Evolutionary conservation across 2,797 vertebrate species (phyloP), one percentile per base, ranked within the genome.

Genomic region (Rhabdomys pumilio): DNA sequence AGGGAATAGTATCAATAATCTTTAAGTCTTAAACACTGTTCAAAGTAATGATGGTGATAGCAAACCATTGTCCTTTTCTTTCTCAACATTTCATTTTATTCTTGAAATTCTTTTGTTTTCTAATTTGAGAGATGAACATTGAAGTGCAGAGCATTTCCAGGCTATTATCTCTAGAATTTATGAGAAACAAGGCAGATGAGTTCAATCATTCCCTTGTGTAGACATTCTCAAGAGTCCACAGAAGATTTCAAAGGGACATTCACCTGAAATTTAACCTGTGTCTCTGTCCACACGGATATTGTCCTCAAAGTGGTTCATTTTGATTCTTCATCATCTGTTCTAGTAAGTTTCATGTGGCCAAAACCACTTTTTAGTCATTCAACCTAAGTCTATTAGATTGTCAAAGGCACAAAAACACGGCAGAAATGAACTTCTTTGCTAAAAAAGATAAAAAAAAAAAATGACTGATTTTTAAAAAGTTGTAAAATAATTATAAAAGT

Each of bases 401-500:
- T 63, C 3, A 3, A 17, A 81, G 26, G 91, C 67, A 87, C 6
- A 50, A 50, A 85, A 7, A 94, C 29, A 38, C 87, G 92, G 76
- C 44, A 93, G 55, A 92, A 90, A 92, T 90, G 41, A 94, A 90
- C 24, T 83, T 44, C 19, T 84, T 50, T 65, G 24, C 38, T 69
- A 31, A 63, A 91, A 93, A 38, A 3, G n/a, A n/a, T n/a, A 38
- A 38, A 38, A 2, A 38, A 38, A 80, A 50, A 72, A 90, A 96
- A 84, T 95, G 44, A 94, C 29, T 83, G 53, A 93, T 95, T 95
- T 95, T 96, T 82, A 53, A 96, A 69, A 85, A 63, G 44, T 84
- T 91, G 0, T 85, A 92, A 93, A 93, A 85, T 79, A 96, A 97
- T 96, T 80, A 90, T 86, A 95, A 90, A 87, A 73, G 93, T 72